phyloP scores from a whole-genome alignment of 2,113 vertebrate genomes.

The Spermophilus dauricus region DNA sequence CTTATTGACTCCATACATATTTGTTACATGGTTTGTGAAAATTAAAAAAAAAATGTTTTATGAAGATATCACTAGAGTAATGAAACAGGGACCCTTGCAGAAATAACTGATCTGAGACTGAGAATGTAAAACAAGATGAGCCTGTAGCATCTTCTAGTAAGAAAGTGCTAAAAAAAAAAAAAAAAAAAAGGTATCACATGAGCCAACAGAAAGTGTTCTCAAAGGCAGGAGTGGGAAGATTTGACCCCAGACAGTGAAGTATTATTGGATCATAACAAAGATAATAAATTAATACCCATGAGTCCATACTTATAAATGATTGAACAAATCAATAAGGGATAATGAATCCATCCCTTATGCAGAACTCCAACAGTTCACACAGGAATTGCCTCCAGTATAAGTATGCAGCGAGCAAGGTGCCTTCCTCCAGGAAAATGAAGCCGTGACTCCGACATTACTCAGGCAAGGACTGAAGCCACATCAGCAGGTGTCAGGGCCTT shows the following conservation, averaged over 20 bases:
- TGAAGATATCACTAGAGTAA: neutral
- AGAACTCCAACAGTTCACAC: neutral
- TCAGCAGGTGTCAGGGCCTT: no score
- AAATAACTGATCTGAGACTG: neutral
- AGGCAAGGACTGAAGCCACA: neutral
- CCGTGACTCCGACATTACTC: neutral
- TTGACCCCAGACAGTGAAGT: neutral
- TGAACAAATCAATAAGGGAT: neutral
- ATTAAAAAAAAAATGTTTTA: neutral
- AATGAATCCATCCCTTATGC: neutral
- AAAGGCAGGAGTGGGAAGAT: neutral
- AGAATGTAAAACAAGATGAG: neutral
- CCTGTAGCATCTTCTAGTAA: neutral
- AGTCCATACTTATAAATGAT: neutral
- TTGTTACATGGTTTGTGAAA: neutral
- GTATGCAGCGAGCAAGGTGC: no score
- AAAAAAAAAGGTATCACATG: accelerated
- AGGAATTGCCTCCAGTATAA: neutral
- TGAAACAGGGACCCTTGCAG: neutral
- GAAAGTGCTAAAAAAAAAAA: neutral
- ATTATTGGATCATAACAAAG: neutral
- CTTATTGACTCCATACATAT: neutral
- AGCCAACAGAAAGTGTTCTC: neutral
- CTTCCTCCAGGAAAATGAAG: neutral
- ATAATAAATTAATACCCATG: neutral